Evolutionary conservation across 2,888 invertebrate species (phyloP).

Genomic region (Clusia tigrina): DNA sequence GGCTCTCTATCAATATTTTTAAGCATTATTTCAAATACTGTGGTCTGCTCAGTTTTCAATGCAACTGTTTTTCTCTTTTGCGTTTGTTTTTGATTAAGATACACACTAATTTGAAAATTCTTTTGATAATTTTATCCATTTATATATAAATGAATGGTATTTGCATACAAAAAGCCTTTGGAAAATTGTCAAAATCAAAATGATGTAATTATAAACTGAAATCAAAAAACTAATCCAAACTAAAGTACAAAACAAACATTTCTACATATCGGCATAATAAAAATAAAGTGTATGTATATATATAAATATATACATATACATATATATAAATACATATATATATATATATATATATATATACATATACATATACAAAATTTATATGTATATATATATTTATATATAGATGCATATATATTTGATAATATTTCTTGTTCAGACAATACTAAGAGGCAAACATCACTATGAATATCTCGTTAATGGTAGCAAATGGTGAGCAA

Average conservation of each 20-base stretch:
- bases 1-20: no score
- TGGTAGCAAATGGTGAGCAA: slow-evolving; percentile 1
- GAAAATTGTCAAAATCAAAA: slow-evolving; percentile 35
- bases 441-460: slow-evolving; percentile 37
- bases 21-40: slow-evolving; percentile 44
- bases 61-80: slow-evolving; percentile 9
- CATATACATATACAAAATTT: slow-evolving; percentile 45
- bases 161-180: slow-evolving; percentile 58
- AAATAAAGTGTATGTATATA: slow-evolving; percentile 35
- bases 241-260: slow-evolving; percentile 19
- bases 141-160: slow-evolving; percentile 48
- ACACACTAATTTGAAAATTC: slow-evolving; percentile 43
- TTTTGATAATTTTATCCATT: slow-evolving; percentile 37
- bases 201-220: slow-evolving; percentile 12
- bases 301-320: no score
- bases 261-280: slow-evolving; percentile 34
- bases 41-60: slow-evolving; percentile 9
- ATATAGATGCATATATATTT: slow-evolving; percentile 28
- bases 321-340: no score
- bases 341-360: no score
- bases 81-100: slow-evolving; percentile 55
- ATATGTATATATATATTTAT: slow-evolving; percentile 47
- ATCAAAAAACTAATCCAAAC: not conserved
- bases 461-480: slow-evolving; percentile 28
- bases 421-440: slow-evolving; percentile 23